These are phyloP conservation scores for Apogon hyalosoma DNA, from an alignment of 2,797 vertebrate species.

Conservation along the genomic window DNA sequence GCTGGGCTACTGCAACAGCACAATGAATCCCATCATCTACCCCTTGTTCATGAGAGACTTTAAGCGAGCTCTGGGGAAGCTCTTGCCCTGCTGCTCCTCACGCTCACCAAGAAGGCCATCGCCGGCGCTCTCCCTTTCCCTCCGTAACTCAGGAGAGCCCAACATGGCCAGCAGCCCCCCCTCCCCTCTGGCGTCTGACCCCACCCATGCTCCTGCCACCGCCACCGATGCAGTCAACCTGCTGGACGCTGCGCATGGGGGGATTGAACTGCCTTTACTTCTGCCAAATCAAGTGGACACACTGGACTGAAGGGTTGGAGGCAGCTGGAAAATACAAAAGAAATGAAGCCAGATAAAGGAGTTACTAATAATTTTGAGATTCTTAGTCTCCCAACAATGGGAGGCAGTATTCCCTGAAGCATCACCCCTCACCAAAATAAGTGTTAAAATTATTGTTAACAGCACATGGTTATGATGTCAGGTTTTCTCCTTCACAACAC, in stretches of 20 bases:
- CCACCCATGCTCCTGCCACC: constrained; percentile 73
- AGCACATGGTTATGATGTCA: too few relatives aligned
- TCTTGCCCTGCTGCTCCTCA: constrained; percentile 89
- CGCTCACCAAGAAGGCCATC: constrained; percentile 86
- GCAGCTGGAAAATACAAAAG: neutral
- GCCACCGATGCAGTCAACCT: constrained; percentile 80
- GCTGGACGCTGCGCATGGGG: constrained; percentile 77
- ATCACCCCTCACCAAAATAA: too few relatives aligned
- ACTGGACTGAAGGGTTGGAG: constrained; percentile 76
- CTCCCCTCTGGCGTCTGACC: constrained; percentile 82
- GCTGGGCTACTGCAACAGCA: constrained; percentile 99
- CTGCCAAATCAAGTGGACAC: constrained; percentile 82
- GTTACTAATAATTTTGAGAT: too few relatives aligned
- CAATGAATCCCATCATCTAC: constrained; percentile 98
- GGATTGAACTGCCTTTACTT: constrained; percentile 74
- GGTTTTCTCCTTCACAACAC: too few relatives aligned
- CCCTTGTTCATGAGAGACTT: constrained; percentile 98
- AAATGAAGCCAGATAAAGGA: neutral
- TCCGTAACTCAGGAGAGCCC: constrained; percentile 93
- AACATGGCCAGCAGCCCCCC: constrained; percentile 82
- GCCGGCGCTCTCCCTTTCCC: constrained; percentile 89
- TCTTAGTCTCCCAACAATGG: too few relatives aligned
- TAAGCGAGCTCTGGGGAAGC: constrained; percentile 92
- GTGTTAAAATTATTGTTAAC: too few relatives aligned
- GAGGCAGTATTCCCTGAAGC: too few relatives aligned